Evolutionary conservation across 2,888 invertebrate species (phyloP), one percentile per base, ranked within the genome.

Genomic region (Ochropacha duplaris): DNA sequence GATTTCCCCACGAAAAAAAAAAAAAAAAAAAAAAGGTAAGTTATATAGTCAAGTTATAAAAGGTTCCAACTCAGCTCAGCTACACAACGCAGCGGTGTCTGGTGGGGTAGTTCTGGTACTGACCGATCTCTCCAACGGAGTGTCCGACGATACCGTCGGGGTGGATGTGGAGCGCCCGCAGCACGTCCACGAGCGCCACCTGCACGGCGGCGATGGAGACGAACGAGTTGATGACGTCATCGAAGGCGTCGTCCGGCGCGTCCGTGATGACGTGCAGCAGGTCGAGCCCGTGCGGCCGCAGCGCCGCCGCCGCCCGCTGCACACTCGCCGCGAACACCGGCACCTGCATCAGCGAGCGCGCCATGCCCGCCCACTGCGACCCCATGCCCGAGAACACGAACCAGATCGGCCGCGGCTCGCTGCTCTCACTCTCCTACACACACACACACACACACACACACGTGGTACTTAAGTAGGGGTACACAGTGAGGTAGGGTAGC

Each of bases 301-400:
- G 92, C 14, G 96, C 95, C 54, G 95, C 95, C 6, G 97, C 96
- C 66, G 96, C 96, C 62, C 95, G 95, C 67, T 94, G 92, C 68
- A 99, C 95, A 59, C 97, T 96, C 57, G 95, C 94, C 64, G 95
- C 95, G 92, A 99, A 99, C 1, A 93, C 90, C 56, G 98, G 97
- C 64, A 99, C 92, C 63, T 94, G 89, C 95, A 99, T 96, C 68
- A 99, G 94, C 60, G 96, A 94, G 79, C 95, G 95, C 14, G 96
- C 99, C 99, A 99, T 99, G 74, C 98, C 98, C 54, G 97, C 94
- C 99, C 99, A 99, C 90, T 99, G 99, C 49, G 97, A 96, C 14
- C 99, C 99, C 99, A 99, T 99, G 60, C 99, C 99, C 51, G 98
- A 96, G 92, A 98, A 99, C 64, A 99, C 95, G 87, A 95, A 99